Conservation (phyloP, 2,888 invertebrate genomes). For the Sturmia bella region DNA sequence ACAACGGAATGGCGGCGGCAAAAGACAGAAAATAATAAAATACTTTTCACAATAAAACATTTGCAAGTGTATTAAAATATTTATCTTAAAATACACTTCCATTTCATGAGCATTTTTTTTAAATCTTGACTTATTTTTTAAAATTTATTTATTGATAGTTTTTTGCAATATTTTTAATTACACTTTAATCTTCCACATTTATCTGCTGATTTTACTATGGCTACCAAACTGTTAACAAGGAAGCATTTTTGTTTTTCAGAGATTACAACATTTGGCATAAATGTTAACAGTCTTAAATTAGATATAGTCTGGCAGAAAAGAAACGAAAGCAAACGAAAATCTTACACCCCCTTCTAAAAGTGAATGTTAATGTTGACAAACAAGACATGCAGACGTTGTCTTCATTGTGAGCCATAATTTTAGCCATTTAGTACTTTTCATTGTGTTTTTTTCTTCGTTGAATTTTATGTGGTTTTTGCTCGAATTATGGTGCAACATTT, state of each 20-base stretch:
- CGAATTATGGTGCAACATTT: conserved; percentile 21
- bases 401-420: conserved; percentile 41
- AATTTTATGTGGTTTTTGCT: not conserved
- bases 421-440: conserved; percentile 59
- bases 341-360: conserved; percentile 67
- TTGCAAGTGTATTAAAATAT: too few relatives aligned
- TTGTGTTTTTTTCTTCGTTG: conserved; percentile 26
- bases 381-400: not conserved
- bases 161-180: not conserved
- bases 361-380: conserved; percentile 61
- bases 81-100: too few relatives aligned
- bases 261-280: conserved; percentile 51
- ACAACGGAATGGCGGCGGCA: too few relatives aligned
- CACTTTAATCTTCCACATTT: conserved; percentile 17
- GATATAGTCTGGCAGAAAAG: conserved; percentile 26
- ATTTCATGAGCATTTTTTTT: too few relatives aligned
- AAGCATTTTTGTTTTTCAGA: conserved; percentile 47
- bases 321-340: conserved; percentile 38
- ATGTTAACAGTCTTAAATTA: conserved; percentile 25
- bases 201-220: conserved; percentile 23
- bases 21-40: too few relatives aligned
- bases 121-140: too few relatives aligned
- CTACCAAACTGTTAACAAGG: conserved; percentile 51
- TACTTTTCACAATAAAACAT: too few relatives aligned
- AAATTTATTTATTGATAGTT: too few relatives aligned